Conservation (phyloP, 2,888 invertebrate genomes). For the Trissolcus japonicus region DNA sequence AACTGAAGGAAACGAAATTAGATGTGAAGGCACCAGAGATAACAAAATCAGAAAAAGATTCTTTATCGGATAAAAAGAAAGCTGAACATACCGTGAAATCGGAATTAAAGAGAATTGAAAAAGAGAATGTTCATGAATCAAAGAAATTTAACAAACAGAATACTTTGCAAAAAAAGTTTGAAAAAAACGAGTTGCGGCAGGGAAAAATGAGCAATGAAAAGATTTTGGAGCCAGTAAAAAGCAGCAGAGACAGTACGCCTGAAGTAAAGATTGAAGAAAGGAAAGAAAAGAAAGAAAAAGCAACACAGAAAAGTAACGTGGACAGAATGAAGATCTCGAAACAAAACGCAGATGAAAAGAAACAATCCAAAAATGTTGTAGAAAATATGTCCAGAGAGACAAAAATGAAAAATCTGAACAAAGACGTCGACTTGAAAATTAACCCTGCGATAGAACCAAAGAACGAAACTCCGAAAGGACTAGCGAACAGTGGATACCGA, state of each 20-base stretch:
- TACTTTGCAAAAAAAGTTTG: background rate
- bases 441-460: too few relatives aligned
- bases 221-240: background rate
- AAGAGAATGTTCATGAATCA: conserved; percentile 8
- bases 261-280: conserved; percentile 8
- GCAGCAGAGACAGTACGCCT: background rate
- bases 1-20: conserved; percentile 4
- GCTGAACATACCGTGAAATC: background rate
- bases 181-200: background rate
- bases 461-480: too few relatives aligned
- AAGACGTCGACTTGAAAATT: background rate
- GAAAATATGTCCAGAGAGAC: background rate
- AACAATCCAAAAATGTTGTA: background rate
- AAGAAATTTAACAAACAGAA: conserved; percentile 14
- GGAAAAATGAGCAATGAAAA: background rate
- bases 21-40: background rate
- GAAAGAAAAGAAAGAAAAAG: background rate
- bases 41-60: conserved; percentile 11
- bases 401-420: background rate
- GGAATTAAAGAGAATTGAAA: conserved; percentile 11
- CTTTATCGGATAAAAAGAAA: conserved; percentile 6
- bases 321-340: background rate
- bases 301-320: background rate
- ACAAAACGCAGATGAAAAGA: background rate
- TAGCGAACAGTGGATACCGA: too few relatives aligned